A percentile compares a stretch with the other conserved stretches of the same genome.
These are phyloP conservation scores for Phrynosoma platyrhinos DNA, from an alignment of 2,113 vertebrate species.

Conservation along the genomic window DNA sequence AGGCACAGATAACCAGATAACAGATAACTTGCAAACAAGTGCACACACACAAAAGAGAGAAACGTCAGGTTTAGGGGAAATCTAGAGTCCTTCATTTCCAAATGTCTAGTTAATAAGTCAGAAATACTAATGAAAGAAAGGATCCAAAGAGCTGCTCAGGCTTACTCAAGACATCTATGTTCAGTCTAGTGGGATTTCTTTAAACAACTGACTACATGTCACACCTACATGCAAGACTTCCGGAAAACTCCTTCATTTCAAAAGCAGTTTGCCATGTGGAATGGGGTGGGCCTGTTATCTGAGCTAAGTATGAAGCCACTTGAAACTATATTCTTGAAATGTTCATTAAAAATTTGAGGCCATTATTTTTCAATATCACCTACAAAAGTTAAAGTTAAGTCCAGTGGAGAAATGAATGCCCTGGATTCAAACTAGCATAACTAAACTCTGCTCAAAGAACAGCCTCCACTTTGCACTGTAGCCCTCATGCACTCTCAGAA, in stretches of 20 bases:
- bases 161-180: background rate
- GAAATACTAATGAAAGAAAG: constrained; percentile 44
- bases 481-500: background rate
- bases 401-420: background rate
- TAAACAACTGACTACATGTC: background rate
- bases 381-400: background rate
- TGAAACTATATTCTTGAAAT: background rate
- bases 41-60: constrained; percentile 38
- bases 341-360: background rate
- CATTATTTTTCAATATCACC: background rate
- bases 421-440: background rate
- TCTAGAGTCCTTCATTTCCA: constrained; percentile 54
- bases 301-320: background rate
- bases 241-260: background rate
- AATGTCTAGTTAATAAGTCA: constrained; percentile 44
- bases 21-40: background rate
- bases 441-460: background rate
- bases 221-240: background rate
- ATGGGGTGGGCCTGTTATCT: background rate
- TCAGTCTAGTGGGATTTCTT: background rate
- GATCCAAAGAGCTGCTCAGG: background rate
- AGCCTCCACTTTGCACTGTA: too few relatives aligned
- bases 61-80: constrained; percentile 59
- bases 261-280: background rate
- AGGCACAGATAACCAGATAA: constrained; percentile 32